A percentile compares a stretch with the other conserved stretches of the same genome.
Evolutionary conservation across 2,888 invertebrate species (phyloP).

Genomic region (Deilephila porcellus): DNA sequence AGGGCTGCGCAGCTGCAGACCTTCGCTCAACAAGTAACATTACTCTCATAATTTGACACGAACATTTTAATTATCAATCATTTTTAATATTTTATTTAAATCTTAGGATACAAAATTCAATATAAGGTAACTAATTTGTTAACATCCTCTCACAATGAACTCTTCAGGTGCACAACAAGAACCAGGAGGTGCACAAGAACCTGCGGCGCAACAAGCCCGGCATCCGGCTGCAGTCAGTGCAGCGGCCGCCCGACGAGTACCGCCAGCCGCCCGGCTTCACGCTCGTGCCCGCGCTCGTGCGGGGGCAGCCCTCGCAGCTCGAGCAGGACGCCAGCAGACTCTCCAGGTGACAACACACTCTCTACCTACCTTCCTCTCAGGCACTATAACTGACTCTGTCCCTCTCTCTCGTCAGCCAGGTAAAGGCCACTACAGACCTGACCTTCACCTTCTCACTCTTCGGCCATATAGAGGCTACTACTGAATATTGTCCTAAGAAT

Average conservation of each 20-base stretch:
- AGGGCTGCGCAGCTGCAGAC: conserved; percentile 75
- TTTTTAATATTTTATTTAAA: no score
- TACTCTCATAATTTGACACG: no score
- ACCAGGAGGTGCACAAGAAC: conserved; percentile 88
- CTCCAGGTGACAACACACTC: conserved; percentile 61
- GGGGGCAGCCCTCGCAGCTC: conserved; percentile 69
- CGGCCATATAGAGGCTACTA: neutral
- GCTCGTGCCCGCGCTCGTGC: conserved; percentile 81
- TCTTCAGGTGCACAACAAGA: conserved; percentile 86
- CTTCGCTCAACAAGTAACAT: conserved; percentile 76
- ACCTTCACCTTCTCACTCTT: neutral
- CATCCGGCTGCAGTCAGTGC: conserved; percentile 81
- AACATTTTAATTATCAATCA: no score
- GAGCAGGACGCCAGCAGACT: conserved; percentile 74
- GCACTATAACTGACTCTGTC: no score
- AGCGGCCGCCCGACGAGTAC: conserved; percentile 84
- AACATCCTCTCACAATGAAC: no score
- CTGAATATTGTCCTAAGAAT: neutral
- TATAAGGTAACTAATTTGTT: no score
- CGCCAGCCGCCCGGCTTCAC: conserved; percentile 86
- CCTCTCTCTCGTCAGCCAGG: no score
- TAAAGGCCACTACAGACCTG: no score
- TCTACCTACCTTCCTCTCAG: no score
- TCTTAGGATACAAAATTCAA: no score
- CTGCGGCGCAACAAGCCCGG: conserved; percentile 87